A percentile compares a stretch with the other conserved stretches of the same genome.
These are phyloP conservation scores for Clupea harengus DNA, from an alignment of 2,113 vertebrate species.

Conservation along the genomic window DNA sequence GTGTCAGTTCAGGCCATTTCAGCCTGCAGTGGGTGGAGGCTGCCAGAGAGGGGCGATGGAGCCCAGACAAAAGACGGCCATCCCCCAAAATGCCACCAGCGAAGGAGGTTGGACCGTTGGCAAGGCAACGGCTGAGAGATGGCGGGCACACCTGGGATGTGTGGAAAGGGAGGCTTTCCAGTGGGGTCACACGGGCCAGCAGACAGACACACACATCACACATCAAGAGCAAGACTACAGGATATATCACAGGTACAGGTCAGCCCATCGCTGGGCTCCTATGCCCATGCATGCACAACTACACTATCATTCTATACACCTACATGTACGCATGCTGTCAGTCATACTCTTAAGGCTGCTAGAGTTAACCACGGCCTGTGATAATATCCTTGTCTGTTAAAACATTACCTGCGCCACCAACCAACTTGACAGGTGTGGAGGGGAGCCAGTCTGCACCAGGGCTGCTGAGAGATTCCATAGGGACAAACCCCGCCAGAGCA, in stretches of 20 bases:
- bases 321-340: background rate
- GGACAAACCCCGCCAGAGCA: background rate
- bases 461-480: background rate
- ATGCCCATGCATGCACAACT: background rate
- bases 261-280: background rate
- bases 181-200: conserved; percentile 3
- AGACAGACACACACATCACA: conserved; percentile 40
- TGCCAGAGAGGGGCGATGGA: conserved; percentile 45
- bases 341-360: background rate
- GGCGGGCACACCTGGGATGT: conserved; percentile 36
- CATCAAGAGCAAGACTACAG: background rate
- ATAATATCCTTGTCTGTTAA: background rate
- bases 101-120: conserved; percentile 41
- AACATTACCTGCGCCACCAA: background rate
- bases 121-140: conserved; percentile 49
- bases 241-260: background rate
- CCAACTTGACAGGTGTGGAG: background rate
- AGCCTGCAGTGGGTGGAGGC: conserved; percentile 26
- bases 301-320: background rate
- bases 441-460: background rate
- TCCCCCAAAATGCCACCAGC: conserved; percentile 15
- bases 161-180: background rate
- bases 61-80: conserved; percentile 11
- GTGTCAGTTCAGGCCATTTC: background rate
- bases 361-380: background rate